A percentile compares a stretch with the other conserved stretches of the same genome.
Evolutionary conservation across 2,888 invertebrate genomes (phyloP).

Genomic region (Buathra laborator): DNA sequence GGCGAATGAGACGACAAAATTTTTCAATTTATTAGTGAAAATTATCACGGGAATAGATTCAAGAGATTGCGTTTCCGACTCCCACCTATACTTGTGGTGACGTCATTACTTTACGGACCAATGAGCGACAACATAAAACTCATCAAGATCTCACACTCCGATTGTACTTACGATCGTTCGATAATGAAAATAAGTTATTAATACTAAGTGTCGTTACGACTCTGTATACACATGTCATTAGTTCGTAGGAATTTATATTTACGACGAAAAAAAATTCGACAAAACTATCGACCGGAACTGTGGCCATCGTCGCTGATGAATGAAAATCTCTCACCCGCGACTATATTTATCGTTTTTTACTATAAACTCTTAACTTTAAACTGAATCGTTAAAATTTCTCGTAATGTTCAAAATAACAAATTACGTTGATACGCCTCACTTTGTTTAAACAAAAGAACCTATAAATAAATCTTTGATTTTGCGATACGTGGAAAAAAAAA

Average conservation of each 20-base stretch:
- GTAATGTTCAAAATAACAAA: conserved; percentile 4
- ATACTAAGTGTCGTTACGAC: not conserved
- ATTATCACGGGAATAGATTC: conserved; percentile 39
- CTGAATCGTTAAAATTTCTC: not conserved
- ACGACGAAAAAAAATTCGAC: not conserved
- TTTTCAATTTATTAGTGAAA: not conserved
- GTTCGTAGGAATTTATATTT: not conserved
- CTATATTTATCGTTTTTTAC: not conserved
- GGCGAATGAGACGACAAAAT: not conserved
- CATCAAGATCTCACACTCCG: conserved; percentile 40
- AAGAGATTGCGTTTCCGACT: not conserved
- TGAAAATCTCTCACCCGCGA: conserved; percentile 2
- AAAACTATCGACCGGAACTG: not conserved
- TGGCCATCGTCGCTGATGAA: conserved; percentile 15
- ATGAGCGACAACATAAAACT: conserved; percentile 45
- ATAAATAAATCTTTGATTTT: not conserved
- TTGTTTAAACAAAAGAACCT: not conserved
- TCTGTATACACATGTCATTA: not conserved
- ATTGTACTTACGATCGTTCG: not conserved
- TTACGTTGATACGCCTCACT: not conserved
- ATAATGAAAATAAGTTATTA: not conserved
- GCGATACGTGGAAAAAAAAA: not conserved
- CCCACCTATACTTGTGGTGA: conserved; percentile 41
- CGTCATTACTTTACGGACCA: conserved; percentile 54
- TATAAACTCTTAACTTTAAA: not conserved